Conservation (phyloP, 2,113 vertebrate genomes). For the Probosciger aterrimus region DNA sequence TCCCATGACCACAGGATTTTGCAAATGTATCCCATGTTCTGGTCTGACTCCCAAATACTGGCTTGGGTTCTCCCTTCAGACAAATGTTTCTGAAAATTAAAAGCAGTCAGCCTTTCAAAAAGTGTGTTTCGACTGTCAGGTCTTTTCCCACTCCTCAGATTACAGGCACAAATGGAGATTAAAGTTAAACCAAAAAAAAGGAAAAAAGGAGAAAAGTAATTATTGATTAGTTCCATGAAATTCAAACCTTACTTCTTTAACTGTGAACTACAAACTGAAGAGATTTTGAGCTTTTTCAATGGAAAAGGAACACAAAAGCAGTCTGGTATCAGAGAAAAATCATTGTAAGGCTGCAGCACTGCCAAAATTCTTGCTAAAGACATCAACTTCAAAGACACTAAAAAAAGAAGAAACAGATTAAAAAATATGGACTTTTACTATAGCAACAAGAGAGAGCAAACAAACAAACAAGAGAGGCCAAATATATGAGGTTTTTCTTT, state of each 20-base stretch:
- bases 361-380: conserved; percentile 13
- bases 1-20: neutral
- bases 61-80: neutral
- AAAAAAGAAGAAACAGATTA: conserved; percentile 13
- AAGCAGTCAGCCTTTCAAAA: neutral
- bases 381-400: conserved; percentile 33
- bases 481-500: neutral
- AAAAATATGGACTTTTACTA: neutral
- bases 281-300: neutral
- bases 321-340: neutral
- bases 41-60: neutral
- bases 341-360: neutral
- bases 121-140: neutral
- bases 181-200: neutral
- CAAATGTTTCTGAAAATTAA: conserved; percentile 1
- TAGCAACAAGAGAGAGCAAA: conserved; percentile 14
- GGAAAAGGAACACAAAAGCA: conserved; percentile 2
- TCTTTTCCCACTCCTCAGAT: neutral
- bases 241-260: neutral
- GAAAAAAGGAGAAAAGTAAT: neutral
- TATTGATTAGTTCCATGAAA: neutral
- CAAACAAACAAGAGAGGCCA: conserved; percentile 10
- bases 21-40: neutral
- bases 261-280: neutral
- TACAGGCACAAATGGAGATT: neutral